These are phyloP conservation scores for Synergus umbraculus DNA, from an alignment of 2,888 invertebrate species.

Conservation along the genomic window DNA sequence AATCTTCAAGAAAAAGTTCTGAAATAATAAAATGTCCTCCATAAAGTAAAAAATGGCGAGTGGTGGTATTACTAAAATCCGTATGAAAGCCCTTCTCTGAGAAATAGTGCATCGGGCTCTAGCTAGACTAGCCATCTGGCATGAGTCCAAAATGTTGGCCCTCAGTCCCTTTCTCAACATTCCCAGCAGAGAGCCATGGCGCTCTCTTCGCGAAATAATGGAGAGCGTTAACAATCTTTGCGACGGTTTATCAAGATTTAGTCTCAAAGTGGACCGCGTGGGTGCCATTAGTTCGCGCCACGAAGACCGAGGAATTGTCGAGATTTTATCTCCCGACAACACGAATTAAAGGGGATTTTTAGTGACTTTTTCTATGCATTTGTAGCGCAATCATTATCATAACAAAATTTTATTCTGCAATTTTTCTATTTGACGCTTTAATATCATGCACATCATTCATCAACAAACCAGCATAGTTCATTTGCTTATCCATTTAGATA, in stretches of 20 bases:
- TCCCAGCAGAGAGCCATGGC: conserved; percentile 12
- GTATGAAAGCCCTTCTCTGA: not conserved
- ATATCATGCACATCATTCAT: conserved; percentile 18
- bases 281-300: conserved; percentile 36
- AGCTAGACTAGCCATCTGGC: conserved; percentile 8
- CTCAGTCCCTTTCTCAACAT: conserved; percentile 5
- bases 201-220: conserved; percentile 56
- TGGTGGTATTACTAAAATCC: not conserved
- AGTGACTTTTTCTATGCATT: conserved; percentile 5
- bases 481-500: not conserved
- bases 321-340: conserved; percentile 21
- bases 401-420: not conserved
- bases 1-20: not conserved
- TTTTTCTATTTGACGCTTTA: not conserved
- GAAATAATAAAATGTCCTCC: not conserved
- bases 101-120: conserved; percentile 11
- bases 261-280: conserved; percentile 47
- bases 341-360: conserved; percentile 24
- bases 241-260: conserved; percentile 64
- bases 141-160: conserved; percentile 14
- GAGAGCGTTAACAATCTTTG: conserved; percentile 60
- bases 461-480: not conserved
- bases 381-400: not conserved
- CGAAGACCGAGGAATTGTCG: conserved; percentile 28
- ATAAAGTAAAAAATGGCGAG: not conserved